phyloP scores from a whole-genome alignment of 2,113 vertebrate species.

The Antigone vipio region DNA sequence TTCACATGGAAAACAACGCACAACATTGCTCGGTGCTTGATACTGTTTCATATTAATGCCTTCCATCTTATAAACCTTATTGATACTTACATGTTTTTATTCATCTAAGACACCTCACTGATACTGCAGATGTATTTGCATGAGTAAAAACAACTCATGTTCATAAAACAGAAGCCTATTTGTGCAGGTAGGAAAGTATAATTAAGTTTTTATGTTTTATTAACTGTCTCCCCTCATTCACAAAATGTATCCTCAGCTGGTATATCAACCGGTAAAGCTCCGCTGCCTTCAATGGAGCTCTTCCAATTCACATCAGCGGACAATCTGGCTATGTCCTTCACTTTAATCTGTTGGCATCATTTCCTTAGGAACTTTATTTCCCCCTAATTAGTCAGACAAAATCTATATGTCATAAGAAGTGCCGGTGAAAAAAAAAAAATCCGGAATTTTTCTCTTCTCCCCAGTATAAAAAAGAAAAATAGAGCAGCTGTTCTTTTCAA shows the following conservation, averaged over 20 bases:
- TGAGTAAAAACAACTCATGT: not conserved
- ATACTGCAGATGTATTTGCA: not conserved
- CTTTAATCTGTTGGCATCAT: not conserved
- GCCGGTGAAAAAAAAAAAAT: not conserved
- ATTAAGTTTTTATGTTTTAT: slow-evolving; percentile 13
- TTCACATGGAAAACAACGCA: not conserved
- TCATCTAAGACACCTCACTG: not conserved
- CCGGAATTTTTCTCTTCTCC: not conserved
- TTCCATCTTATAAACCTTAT: not conserved
- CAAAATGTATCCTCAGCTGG: not conserved
- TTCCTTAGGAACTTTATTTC: not conserved
- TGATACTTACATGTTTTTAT: not conserved
- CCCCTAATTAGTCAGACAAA: not conserved
- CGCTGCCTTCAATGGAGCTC: not conserved
- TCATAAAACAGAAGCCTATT: not conserved
- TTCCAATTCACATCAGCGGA: not conserved
- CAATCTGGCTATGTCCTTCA: not conserved
- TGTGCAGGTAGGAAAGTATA: not conserved
- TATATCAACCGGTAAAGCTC: not conserved
- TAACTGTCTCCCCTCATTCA: not conserved
- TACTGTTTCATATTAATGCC: not conserved
- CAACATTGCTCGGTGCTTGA: not conserved
- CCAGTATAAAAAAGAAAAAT: not conserved
- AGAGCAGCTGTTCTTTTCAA: not conserved
- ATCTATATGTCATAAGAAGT: not conserved